Base-by-base conservation (phyloP, 2,113 vertebrate genomes). In the Catharus minimus region DNA sequence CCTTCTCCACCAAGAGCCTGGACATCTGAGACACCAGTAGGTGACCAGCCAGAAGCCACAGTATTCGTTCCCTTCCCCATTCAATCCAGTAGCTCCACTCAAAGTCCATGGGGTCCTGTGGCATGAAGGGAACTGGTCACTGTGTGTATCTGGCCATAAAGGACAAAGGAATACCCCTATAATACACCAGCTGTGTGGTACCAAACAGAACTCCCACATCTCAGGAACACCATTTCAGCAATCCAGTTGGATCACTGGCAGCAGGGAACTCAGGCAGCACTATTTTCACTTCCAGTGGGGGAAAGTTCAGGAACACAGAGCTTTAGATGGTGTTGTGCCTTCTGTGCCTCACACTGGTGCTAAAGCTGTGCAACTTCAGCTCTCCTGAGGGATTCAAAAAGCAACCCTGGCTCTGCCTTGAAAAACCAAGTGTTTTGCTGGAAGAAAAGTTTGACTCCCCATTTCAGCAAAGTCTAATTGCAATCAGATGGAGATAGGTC, bases 81-180 rank as follows among this genome's bases (percentile, higher is more conserved):
- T 98, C 98, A 23, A 97, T 98, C 99, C 99, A 99, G 95, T 99
- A 99, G 93, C 94, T 99, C 99, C 99, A 99, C 82, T 99, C 99
- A 91, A 99, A 99, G 96, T 99, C 99, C 11, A 96, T 97, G 6
- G 97, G 95, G 88, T 99, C 99, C 99, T 99, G 91, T 50, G 39
- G 32, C 65, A 97, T 19, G 74, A 94, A 95, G 78, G 82, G 16
- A 94, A 89, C 8, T 6, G 8, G 58, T 86, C 49, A 89, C 55
- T 67, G 19, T 2, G 7, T 6, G 1, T 27, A 71, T 27, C 10
- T 30, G 50, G 72, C 19, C 72, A 62, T 20, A 50, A 85, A 36
- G 41, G n/a, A 81, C 26, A 68, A 72, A 23, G 3, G 36, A 81
- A 43, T 3, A 14, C 8, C 27, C 55, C 30, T 33, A 2, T 15